Conservation (phyloP, 2,797 vertebrate species). For the Falco cherrug region DNA sequence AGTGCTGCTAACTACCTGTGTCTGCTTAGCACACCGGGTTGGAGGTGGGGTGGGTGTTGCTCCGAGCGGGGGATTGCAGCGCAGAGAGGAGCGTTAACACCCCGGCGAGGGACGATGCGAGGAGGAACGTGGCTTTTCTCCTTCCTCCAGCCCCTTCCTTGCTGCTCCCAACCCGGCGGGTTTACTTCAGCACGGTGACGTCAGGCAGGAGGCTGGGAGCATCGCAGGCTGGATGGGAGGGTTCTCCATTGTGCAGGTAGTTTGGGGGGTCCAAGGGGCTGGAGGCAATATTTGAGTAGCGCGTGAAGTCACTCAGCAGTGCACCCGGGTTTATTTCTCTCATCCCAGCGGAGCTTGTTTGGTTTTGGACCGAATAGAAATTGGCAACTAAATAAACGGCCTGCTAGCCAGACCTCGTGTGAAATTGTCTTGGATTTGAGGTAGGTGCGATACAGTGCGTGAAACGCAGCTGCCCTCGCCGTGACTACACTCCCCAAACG, state of each 20-base stretch:
- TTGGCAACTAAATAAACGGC: not conserved
- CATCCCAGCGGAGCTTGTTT: not conserved
- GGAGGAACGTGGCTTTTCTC: not conserved
- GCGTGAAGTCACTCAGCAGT: not conserved
- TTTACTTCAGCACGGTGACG: fast-evolving
- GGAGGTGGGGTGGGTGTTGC: not conserved
- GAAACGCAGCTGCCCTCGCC: not conserved
- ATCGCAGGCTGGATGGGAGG: not conserved
- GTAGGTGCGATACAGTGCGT: not conserved
- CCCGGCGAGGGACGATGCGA: fast-evolving
- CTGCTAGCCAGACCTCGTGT: not conserved
- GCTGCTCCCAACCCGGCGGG: fast-evolving
- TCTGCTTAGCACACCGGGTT: fast-evolving
- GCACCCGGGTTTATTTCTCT: not conserved
- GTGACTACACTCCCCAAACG: no score
- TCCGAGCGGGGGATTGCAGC: not conserved
- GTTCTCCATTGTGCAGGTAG: fast-evolving
- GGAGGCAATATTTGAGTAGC: not conserved
- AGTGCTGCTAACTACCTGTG: no score
- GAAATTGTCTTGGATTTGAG: not conserved
- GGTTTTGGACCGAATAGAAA: not conserved
- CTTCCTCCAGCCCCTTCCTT: not conserved
- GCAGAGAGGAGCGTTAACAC: not conserved
- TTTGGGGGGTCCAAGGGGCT: not conserved
- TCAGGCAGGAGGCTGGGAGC: not conserved